These are phyloP conservation scores for Indicator maculatus DNA, from an alignment of 2,113 vertebrate genomes.

Conservation along the genomic window DNA sequence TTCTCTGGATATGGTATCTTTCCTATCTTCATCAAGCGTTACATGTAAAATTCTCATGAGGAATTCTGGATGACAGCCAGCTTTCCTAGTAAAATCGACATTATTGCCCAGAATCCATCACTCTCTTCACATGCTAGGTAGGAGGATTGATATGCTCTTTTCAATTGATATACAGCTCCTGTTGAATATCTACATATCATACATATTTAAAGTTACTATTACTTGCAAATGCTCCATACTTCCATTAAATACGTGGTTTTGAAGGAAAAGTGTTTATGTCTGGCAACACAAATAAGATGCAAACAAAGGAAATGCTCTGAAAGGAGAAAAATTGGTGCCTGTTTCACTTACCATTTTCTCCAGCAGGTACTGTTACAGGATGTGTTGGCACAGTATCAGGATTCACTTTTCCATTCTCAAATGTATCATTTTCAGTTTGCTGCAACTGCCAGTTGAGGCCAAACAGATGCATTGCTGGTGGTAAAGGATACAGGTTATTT, in stretches of 20 bases:
- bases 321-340: not conserved
- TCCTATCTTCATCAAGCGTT: not conserved
- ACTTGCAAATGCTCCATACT: not conserved
- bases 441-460: slow-evolving; percentile 98
- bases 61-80: not conserved
- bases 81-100: not conserved
- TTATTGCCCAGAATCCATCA: not conserved
- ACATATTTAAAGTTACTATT: not conserved
- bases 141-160: not conserved
- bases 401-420: slow-evolving; percentile 94
- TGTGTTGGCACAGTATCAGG: slow-evolving; percentile 86
- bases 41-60: not conserved
- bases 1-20: not conserved
- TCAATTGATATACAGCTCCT: not conserved
- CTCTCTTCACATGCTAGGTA: not conserved
- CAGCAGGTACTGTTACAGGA: slow-evolving; percentile 85
- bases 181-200: not conserved
- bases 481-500: slow-evolving; percentile 68
- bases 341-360: slow-evolving; percentile 86
- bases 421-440: slow-evolving; percentile 92
- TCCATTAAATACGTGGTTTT: not conserved
- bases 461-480: slow-evolving; percentile 94
- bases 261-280: not conserved
- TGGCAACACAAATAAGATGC: not conserved
- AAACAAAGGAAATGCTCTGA: not conserved